Evolutionary conservation across 2,113 vertebrate species (phyloP), one percentile per base, ranked within the genome.

Genomic region (Castor canadensis): DNA sequence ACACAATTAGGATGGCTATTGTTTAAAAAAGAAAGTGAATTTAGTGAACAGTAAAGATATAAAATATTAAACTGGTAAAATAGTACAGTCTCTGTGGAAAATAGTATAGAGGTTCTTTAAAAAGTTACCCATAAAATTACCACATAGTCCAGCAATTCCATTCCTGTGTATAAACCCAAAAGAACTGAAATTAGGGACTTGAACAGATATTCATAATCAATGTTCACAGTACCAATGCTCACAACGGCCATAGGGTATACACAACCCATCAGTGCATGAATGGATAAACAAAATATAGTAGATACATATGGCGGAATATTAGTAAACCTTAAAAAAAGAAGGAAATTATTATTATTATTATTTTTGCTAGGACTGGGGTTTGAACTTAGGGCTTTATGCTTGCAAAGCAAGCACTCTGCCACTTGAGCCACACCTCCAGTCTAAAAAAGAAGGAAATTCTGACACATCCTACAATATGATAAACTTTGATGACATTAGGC

Each of bases 251-350:
- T 47, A 40, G 47, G 30, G 60, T 19, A 20, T 75, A 38, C 56
- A 62, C 24, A 12, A 60, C 6, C 72, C 72, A 22, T 5, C 2
- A 15, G 5, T 4, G 38, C 17, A 58, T 4, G 8, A 49, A 38
- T 1, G 1, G 40, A 75, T 20, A 32, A 52, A 67, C 26, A 40
- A 45, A 56, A 6, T 9, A n/a, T 5, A 38, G 32, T 4, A 13
- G 0, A 12, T 3, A 9, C 24, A 9, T 15, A 38, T n/a, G 3
- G 9, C 1, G 40, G 49, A 54, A 12, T 17, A 52, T 5, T 38
- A 62, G 20, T 76, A 30, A 32, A 66, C 19, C n/a, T 52, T 13
- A 1, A 17, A 69, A 73, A 77, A n/a, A 20, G 56, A 24, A 24
- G 52, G 76, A 26, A 22, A 22, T 38, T 66, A 60, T 32, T 22